Evolutionary conservation across 2,888 invertebrate species (phyloP), one percentile per base, ranked within the genome.

Genomic region (Spilosoma lubricipeda): DNA sequence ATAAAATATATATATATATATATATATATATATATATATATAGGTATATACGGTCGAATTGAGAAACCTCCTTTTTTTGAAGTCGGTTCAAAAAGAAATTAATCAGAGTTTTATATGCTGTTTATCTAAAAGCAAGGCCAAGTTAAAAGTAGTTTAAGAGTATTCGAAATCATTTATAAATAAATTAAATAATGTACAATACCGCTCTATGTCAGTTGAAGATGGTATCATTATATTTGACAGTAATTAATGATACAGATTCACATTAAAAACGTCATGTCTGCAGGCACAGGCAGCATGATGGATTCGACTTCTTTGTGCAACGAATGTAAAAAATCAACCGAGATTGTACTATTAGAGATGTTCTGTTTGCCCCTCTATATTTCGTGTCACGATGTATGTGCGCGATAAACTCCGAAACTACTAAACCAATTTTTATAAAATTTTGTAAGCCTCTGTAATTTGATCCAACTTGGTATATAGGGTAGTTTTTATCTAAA

Each of bases 191-290:
- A 65, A 74, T 69, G 68, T 68, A 78, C 79, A 77, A 73, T 74
- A 45, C 52, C 67, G 56, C 42, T 45, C 59, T 71, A 82, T 78
- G 83, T 87, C 87, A 88, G 83, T 85, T 86, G 75, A 65, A 77
- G 74, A 77, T 76, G 82, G 87, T 89, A 91, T 92, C 91, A 91
- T 92, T 91, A 91, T 89, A 90, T 89, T 90, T 92, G 93, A 93
- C 92, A 90, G 88, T 92, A 90, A 92, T 88, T 89, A 92, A 93
- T 93, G 91, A 89, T 87, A 83, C 82, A 83, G 81, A 91, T 90
- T 89, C 64, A 71, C 64, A 71, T 65, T 71, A 71, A 71, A 71
- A 63, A 71, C 71, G 48, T 71, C 71, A 71, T 71, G 71, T 65
- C 71, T 71, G 48, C 48, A 71, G 64, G 45, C 64, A 65, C 45